Evolutionary conservation across 2,888 invertebrate genomes (phyloP).

Genomic region (Plemyria rubiginata): DNA sequence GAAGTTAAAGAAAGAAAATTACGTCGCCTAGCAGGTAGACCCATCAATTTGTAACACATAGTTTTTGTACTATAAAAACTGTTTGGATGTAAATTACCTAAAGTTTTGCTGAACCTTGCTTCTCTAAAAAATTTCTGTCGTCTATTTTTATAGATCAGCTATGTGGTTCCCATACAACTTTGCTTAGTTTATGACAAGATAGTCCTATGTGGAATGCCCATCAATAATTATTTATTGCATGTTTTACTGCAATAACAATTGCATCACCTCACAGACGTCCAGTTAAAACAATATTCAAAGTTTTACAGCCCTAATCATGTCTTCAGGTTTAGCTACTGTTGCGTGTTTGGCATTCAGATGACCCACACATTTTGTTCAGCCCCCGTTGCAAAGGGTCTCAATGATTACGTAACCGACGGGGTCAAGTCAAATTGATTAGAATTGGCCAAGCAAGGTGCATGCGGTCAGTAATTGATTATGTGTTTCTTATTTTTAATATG

Average conservation of each 20-base stretch:
- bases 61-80: too few relatives aligned
- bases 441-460: constrained; percentile 23
- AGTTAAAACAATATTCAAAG: background rate
- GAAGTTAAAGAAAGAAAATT: too few relatives aligned
- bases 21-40: too few relatives aligned
- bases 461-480: constrained; percentile 18
- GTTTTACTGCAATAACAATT: background rate
- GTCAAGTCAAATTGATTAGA: constrained; percentile 1
- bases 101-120: too few relatives aligned
- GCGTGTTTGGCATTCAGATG: constrained; percentile 24
- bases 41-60: too few relatives aligned
- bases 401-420: constrained; percentile 16
- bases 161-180: too few relatives aligned
- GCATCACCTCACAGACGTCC: background rate
- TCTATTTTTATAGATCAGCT: too few relatives aligned
- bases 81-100: too few relatives aligned
- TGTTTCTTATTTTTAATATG: constrained; percentile 8
- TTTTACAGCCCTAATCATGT: background rate
- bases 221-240: too few relatives aligned
- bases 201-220: too few relatives aligned
- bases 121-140: too few relatives aligned
- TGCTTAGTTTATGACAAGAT: too few relatives aligned
- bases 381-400: constrained; percentile 16
- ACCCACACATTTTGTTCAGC: constrained; percentile 12
- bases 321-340: background rate